Evolutionary conservation across 2,888 invertebrate genomes (phyloP).

Genomic region (Fabriciana adippe): DNA sequence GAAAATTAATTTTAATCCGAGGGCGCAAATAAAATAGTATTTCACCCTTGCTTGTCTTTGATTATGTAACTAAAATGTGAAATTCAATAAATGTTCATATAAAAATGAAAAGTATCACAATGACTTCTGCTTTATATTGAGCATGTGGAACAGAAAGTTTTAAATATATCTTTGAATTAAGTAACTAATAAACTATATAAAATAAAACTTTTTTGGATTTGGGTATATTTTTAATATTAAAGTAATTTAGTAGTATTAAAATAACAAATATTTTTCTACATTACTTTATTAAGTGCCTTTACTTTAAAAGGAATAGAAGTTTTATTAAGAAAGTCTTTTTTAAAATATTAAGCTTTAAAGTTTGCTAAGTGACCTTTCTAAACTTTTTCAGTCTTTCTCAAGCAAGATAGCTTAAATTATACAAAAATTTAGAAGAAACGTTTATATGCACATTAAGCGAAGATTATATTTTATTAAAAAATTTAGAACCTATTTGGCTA

Average conservation of each 20-base stretch:
- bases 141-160: too few relatives aligned
- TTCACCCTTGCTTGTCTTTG: constrained; percentile 71
- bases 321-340: not conserved
- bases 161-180: too few relatives aligned
- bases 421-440: not conserved
- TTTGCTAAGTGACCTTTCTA: constrained; percentile 7
- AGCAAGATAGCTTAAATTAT: not conserved
- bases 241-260: not conserved
- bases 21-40: constrained; percentile 75
- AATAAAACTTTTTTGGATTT: too few relatives aligned
- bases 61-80: constrained; percentile 53
- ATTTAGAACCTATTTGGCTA: too few relatives aligned
- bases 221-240: too few relatives aligned
- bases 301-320: not conserved
- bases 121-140: not conserved
- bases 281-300: not conserved
- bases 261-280: not conserved
- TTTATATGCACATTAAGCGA: not conserved
- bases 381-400: constrained; percentile 9
- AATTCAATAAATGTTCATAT: constrained; percentile 38
- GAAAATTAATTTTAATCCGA: constrained; percentile 78
- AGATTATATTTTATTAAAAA: too few relatives aligned
- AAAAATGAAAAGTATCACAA: not conserved
- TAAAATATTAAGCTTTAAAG: constrained; percentile 4
- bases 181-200: too few relatives aligned